Percentiles rank a stretch among this genome's conserved stretches.
phyloP scores from a whole-genome alignment of 2,113 vertebrate species.

The Clinocottus analis region DNA sequence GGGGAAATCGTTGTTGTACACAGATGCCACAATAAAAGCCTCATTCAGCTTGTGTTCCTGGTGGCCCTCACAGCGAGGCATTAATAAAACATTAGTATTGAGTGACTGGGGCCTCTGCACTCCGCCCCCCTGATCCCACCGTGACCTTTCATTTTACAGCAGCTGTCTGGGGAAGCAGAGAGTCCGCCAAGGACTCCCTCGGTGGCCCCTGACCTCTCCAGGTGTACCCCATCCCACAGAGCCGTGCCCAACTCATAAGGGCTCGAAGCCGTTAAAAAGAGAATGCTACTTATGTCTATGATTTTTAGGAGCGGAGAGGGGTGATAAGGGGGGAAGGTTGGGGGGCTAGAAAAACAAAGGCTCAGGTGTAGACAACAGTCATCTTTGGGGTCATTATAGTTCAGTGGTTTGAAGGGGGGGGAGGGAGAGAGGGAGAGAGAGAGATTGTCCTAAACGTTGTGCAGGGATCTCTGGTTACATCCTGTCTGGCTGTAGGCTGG shows the following conservation, averaged over 20 bases:
- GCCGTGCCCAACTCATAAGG: constrained; percentile 37
- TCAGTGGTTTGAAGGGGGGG: constrained; percentile 23
- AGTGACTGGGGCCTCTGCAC: constrained; percentile 69
- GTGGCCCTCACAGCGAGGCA: constrained; percentile 77
- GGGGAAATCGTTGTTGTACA: constrained; percentile 60
- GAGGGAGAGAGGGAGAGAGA: background rate
- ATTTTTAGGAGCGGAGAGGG: background rate
- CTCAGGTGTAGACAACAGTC: constrained; percentile 26
- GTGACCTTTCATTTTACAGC: constrained; percentile 76
- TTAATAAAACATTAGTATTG: constrained; percentile 89
- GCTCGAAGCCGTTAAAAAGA: constrained; percentile 35
- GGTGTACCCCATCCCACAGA: constrained; percentile 73
- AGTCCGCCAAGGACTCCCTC: constrained; percentile 39
- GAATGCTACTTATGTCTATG: constrained; percentile 25
- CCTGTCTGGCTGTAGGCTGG: constrained; percentile 48
- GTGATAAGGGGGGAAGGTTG: constrained; percentile 6
- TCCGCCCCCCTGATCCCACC: constrained; percentile 63
- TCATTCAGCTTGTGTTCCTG: constrained; percentile 76
- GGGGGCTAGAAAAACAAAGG: constrained; percentile 22
- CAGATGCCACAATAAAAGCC: constrained; percentile 83
- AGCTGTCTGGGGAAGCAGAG: constrained; percentile 71
- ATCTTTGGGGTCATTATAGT: constrained; percentile 37
- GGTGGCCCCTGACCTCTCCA: constrained; percentile 75
- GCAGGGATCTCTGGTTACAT: constrained; percentile 51
- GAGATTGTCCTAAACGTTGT: constrained; percentile 40